These are phyloP conservation scores for Hymenopus coronatus DNA, from an alignment of 2,888 invertebrate species.

Conservation along the genomic window DNA sequence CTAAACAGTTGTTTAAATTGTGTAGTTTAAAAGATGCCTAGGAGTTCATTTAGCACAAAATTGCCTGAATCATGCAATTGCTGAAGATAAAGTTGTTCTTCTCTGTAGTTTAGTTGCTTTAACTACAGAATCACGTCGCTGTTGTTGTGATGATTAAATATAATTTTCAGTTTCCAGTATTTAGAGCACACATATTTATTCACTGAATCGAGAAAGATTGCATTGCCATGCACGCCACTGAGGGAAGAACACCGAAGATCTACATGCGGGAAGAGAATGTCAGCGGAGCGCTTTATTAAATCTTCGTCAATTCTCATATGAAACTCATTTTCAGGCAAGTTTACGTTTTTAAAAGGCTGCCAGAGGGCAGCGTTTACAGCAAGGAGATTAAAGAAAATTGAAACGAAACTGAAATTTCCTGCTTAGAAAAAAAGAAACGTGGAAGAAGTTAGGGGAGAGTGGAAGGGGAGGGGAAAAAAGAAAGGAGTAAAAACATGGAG, in stretches of 20 bases:
- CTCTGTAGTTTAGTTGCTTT: too few relatives aligned
- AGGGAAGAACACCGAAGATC: slow-evolving; percentile 6
- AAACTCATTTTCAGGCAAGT: slow-evolving; percentile 36
- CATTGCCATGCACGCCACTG: neutral
- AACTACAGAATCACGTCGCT: too few relatives aligned
- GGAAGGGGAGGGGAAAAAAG: neutral
- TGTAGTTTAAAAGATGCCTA: too few relatives aligned
- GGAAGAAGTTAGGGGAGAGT: neutral
- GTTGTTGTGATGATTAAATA: too few relatives aligned
- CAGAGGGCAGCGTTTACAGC: slow-evolving; percentile 33
- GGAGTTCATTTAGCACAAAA: too few relatives aligned
- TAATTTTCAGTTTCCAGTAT: too few relatives aligned
- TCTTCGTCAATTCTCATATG: slow-evolving; percentile 38
- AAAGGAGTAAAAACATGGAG: neutral
- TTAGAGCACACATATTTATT: too few relatives aligned
- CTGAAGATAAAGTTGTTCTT: too few relatives aligned
- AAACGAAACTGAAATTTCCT: slow-evolving; percentile 36
- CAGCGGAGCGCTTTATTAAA: slow-evolving; percentile 34
- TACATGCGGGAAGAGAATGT: neutral
- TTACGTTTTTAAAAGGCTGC: slow-evolving; percentile 37
- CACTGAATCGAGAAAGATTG: too few relatives aligned
- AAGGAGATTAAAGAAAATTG: slow-evolving; percentile 36
- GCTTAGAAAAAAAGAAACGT: neutral
- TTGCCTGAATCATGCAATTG: too few relatives aligned
- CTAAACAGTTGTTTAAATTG: too few relatives aligned